Evolutionary conservation across 2,888 invertebrate genomes (phyloP), one percentile per base, ranked within the genome.

Genomic region (Minunthozetes semirufus): DNA sequence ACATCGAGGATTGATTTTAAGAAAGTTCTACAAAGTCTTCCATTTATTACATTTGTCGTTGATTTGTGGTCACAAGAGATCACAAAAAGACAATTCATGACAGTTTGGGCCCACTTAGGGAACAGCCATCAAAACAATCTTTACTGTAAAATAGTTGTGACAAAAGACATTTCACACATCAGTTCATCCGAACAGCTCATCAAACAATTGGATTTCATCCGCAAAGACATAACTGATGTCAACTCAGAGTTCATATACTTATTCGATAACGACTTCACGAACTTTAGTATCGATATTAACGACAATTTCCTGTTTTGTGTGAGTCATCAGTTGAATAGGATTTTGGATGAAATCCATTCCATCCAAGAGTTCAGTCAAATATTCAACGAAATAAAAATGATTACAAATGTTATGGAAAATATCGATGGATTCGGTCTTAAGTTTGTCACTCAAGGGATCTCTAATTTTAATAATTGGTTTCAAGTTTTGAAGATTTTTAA

Each of bases 1-100:
- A 66, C 42, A 2, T 66, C 38, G n/a, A 33, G 38, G 38, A 6
- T 38, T 19, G 66, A 66, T 6, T 66, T 66, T 33, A 66, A 38
- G n/a, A 2, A 5, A n/a, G 9, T 38, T 29, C 19, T 42, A 4
- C 25, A 42, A n/a, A 33, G 33, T 2, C 38, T 17, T 8, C 33
- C 66, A 9, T 66, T 66, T 17, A 38, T 66, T 8, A 66, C 66
- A 9, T 66, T 66, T 19, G 38, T 38, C 6, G 27, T 66, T n/a
- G 66, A 66, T 29, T 66, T 66, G 42, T 66, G 66, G 66, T 1
- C 42, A 17, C 66, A 66, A 66, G 66, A 66, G 19, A n/a, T 66
- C 15, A 66, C 66, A 6, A 66, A 66, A 38, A 13, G 42, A 9
- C 33, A 19, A n/a, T 66, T 66, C n/a, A 66, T 66, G 66, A 66